phyloP scores from a whole-genome alignment of 2,797 vertebrate genomes.

The Pampus argenteus region DNA sequence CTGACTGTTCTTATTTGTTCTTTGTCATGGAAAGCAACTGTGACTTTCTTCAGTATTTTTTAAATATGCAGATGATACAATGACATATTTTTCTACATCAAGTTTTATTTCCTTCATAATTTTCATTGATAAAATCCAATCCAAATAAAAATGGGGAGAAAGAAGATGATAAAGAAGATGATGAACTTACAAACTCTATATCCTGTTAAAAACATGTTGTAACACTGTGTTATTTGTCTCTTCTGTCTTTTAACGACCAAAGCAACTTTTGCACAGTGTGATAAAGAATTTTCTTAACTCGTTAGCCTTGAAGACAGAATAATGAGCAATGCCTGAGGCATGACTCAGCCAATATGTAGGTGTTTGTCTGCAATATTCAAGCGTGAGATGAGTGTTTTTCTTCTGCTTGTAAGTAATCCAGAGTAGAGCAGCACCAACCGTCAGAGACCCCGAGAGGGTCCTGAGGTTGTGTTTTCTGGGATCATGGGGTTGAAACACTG shows the following conservation, averaged over 20 bases:
- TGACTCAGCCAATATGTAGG: slow-evolving; percentile 15
- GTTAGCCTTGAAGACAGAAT: slow-evolving; percentile 31
- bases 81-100: background rate
- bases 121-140: background rate
- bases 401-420: slow-evolving; percentile 17
- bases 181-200: background rate
- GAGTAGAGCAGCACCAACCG: slow-evolving; percentile 7
- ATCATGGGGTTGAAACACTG: slow-evolving; percentile 21
- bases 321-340: slow-evolving; percentile 37
- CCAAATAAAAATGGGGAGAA: background rate
- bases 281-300: slow-evolving; percentile 7
- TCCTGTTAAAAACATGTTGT: background rate
- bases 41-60: background rate
- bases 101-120: background rate
- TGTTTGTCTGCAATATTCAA: slow-evolving; percentile 6
- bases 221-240: slow-evolving; percentile 1
- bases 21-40: background rate
- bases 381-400: slow-evolving; percentile 27
- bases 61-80: background rate
- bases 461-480: slow-evolving; percentile 14
- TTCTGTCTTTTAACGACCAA: background rate
- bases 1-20: slow-evolving; percentile 11
- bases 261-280: background rate
- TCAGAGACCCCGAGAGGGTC: slow-evolving; percentile 22
- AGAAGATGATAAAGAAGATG: background rate